These are phyloP conservation scores for Alces alces DNA, from an alignment of 2,113 vertebrate species.

Conservation along the genomic window DNA sequence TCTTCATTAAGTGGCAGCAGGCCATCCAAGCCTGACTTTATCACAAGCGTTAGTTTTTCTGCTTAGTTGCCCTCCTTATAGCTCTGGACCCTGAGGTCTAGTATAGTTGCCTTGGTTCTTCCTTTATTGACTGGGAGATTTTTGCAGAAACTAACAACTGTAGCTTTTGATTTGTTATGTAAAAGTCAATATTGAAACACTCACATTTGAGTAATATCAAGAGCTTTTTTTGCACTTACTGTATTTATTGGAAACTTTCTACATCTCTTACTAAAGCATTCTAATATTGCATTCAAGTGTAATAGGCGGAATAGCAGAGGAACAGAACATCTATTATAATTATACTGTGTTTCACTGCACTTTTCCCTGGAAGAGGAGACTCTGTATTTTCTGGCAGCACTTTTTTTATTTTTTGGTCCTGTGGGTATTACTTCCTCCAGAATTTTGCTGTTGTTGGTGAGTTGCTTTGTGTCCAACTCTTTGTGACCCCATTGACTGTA, in stretches of 20 bases:
- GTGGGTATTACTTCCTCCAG: neutral
- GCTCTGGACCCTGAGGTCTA: neutral
- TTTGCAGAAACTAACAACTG: neutral
- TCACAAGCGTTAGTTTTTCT: neutral
- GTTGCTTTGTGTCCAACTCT: neutral
- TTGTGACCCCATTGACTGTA: neutral
- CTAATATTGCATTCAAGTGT: neutral
- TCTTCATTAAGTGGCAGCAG: neutral
- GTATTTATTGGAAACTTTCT: neutral
- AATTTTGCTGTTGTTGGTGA: neutral
- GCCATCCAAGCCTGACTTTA: neutral
- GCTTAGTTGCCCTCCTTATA: accelerated
- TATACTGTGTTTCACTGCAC: neutral
- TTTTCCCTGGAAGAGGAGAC: neutral
- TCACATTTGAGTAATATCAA: neutral
- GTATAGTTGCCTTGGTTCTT: neutral
- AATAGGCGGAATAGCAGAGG: neutral
- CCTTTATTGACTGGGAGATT: neutral
- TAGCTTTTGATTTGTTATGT: neutral
- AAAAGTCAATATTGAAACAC: neutral
- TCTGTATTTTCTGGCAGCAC: neutral
- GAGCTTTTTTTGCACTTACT: neutral
- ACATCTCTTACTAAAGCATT: neutral
- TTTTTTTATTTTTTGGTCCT: neutral
- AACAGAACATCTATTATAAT: neutral